A percentile compares a stretch with the other conserved stretches of the same genome.
phyloP scores from a whole-genome alignment of 2,113 vertebrate genomes.

The Picathartes gymnocephalus region DNA sequence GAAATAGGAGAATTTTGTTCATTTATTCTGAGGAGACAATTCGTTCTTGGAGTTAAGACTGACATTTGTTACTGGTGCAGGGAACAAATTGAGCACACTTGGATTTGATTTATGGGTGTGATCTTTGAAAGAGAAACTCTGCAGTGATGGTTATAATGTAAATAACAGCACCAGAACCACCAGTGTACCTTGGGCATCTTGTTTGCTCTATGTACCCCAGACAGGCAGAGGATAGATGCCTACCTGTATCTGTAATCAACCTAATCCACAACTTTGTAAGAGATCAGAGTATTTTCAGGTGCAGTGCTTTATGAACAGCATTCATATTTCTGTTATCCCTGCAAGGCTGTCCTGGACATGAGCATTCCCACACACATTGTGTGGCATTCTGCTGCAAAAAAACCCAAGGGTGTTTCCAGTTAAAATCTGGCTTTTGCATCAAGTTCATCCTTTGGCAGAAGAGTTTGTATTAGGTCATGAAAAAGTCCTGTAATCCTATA shows the following conservation, averaged over 20 bases:
- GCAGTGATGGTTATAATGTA: not conserved
- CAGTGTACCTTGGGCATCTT: not conserved
- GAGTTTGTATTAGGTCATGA: constrained; percentile 27
- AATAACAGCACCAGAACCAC: not conserved
- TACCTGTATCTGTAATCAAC: not conserved
- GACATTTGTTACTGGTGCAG: not conserved
- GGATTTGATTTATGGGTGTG: not conserved
- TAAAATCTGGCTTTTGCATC: constrained; percentile 32
- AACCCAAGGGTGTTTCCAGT: constrained; percentile 27
- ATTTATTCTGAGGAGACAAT: not conserved
- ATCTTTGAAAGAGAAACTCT: constrained; percentile 6
- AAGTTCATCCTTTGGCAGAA: constrained; percentile 37
- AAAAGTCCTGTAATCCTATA: constrained; percentile 3
- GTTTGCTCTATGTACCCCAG: not conserved
- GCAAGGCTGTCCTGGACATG: not conserved
- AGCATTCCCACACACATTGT: constrained; percentile 12
- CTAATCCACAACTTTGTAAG: not conserved
- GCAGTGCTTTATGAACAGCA: constrained; percentile 12
- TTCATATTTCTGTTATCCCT: constrained; percentile 48
- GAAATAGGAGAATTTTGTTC: not conserved
- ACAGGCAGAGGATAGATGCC: not conserved
- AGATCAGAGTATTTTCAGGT: constrained; percentile 52
- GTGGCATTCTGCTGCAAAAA: constrained; percentile 16
- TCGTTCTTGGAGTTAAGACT: not conserved
- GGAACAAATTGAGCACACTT: not conserved